phyloP scores from a whole-genome alignment of 1,140 invertebrate species.

The Drosophila mojavensis region DNA sequence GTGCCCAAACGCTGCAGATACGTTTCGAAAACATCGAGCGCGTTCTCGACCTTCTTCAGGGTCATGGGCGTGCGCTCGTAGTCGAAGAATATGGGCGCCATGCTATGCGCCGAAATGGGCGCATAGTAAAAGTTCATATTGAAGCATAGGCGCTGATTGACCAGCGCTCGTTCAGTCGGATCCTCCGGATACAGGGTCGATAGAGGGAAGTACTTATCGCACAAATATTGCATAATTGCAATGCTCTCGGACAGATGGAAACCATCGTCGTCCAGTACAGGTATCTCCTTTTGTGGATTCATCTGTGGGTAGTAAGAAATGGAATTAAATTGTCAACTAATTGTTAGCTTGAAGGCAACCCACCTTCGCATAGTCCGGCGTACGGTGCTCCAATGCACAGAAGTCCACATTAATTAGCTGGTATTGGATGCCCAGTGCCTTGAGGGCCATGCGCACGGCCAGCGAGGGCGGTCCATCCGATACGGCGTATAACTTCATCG shows the following conservation, averaged over 20 bases:
- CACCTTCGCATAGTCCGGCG: conserved; percentile 88
- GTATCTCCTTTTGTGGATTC: conserved; percentile 92
- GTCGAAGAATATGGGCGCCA: conserved; percentile 89
- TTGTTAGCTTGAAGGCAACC: background rate
- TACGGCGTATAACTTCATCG: conserved; percentile 89
- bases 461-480: conserved; percentile 91
- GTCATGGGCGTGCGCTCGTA: conserved; percentile 87
- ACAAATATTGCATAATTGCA: conserved; percentile 90
- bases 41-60: conserved; percentile 88
- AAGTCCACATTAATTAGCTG: conserved; percentile 88
- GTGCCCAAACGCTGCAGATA: conserved; percentile 87
- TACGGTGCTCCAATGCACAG: conserved; percentile 89
- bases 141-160: conserved; percentile 91
- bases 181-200: conserved; percentile 88
- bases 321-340: background rate
- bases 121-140: conserved; percentile 90
- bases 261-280: conserved; percentile 89
- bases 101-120: conserved; percentile 85
- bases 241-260: conserved; percentile 90
- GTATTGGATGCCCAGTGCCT: conserved; percentile 87
- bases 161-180: conserved; percentile 87
- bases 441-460: conserved; percentile 88
- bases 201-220: conserved; percentile 88
- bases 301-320: conserved; percentile 85
- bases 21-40: conserved; percentile 88